Conservation (phyloP, 2,888 invertebrate species). For the Agrochola lychnidis region DNA sequence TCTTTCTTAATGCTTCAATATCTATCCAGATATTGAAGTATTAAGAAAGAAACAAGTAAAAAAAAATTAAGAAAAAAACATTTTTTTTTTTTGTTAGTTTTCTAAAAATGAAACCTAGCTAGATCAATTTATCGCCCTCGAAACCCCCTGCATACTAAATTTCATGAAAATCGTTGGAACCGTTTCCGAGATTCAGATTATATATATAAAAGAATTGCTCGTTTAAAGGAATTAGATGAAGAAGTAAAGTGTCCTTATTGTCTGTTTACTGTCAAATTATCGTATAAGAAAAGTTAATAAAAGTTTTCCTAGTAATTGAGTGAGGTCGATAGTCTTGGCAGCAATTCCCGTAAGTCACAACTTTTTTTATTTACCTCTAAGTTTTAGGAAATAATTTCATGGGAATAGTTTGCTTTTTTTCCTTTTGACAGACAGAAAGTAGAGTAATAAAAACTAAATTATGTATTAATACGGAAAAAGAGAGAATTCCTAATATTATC, state of each 20-base stretch:
- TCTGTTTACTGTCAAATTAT: constrained; percentile 56
- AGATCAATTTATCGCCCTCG: too few relatives aligned
- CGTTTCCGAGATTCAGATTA: too few relatives aligned
- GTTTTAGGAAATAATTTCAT: constrained; percentile 34
- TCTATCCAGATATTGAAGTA: too few relatives aligned
- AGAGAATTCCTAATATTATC: not conserved
- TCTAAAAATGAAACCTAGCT: too few relatives aligned
- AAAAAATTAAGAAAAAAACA: too few relatives aligned
- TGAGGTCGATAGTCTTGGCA: constrained; percentile 57
- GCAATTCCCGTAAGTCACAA: constrained; percentile 50
- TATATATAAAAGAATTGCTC: too few relatives aligned
- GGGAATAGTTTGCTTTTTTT: constrained; percentile 16
- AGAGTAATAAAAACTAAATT: constrained; percentile 11
- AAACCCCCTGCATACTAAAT: too few relatives aligned
- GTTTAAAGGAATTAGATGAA: not conserved
- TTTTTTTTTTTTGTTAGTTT: too few relatives aligned
- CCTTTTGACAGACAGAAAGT: not conserved
- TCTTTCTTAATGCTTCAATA: not conserved
- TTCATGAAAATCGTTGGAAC: too few relatives aligned
- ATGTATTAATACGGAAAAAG: not conserved
- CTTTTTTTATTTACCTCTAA: constrained; percentile 49
- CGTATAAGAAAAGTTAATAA: constrained; percentile 44
- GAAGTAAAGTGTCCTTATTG: constrained; percentile 14
- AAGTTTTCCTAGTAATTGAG: constrained; percentile 59
- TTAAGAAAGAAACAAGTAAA: too few relatives aligned